Conservation (phyloP, 2,888 invertebrate species). For the Plebejus argus region DNA sequence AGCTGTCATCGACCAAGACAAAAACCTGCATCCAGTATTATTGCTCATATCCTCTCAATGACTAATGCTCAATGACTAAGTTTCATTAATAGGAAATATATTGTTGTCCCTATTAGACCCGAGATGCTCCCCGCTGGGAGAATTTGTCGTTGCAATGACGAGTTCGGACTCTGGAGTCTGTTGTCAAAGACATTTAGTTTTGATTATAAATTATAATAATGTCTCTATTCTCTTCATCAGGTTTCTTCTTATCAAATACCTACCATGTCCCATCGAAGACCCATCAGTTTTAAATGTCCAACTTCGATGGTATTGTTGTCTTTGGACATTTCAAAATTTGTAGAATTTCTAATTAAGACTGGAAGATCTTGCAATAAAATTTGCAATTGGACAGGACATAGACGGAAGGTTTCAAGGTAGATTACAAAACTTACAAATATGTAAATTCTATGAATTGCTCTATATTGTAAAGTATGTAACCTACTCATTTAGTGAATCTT, state of each 20-base stretch:
- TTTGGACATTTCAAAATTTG: background rate
- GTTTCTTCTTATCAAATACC: background rate
- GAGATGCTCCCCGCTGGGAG: background rate
- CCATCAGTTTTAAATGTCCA: background rate
- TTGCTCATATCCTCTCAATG: slow-evolving; percentile 34
- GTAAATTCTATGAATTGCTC: background rate
- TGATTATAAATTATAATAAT: background rate
- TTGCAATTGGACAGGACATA: slow-evolving; percentile 1
- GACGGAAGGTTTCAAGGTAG: background rate
- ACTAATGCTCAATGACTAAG: slow-evolving; percentile 33
- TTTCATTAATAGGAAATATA: slow-evolving; percentile 34
- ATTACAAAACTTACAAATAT: background rate
- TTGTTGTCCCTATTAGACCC: slow-evolving; percentile 17
- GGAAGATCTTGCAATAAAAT: background rate
- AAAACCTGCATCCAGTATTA: slow-evolving; percentile 28
- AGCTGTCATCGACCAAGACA: slow-evolving; percentile 50
- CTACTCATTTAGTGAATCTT: too few species aligned
- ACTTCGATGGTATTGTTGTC: background rate
- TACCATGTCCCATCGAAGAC: background rate
- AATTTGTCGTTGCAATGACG: background rate
- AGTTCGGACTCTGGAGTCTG: background rate
- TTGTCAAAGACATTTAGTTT: background rate
- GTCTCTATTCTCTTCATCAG: background rate
- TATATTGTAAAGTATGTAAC: background rate
- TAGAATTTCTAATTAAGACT: background rate